Percentiles rank a stretch among this genome's conserved stretches.
phyloP scores from a whole-genome alignment of 2,888 invertebrate genomes.

The Drosophila koepferae region DNA sequence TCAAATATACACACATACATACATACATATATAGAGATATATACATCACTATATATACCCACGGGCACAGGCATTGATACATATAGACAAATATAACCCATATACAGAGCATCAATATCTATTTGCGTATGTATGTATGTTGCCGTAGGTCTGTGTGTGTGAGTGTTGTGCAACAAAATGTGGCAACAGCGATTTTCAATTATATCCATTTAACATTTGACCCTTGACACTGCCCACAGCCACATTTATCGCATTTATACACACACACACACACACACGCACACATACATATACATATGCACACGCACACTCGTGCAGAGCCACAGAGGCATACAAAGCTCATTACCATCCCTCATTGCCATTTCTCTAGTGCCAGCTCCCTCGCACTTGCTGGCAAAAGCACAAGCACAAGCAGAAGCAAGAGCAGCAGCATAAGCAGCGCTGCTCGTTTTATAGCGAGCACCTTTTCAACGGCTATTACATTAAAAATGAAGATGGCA shows the following conservation, averaged over 20 bases:
- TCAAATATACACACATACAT: neutral
- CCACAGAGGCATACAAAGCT: slow-evolving; percentile 27
- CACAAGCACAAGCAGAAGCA: neutral
- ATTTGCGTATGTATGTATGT: slow-evolving; percentile 13
- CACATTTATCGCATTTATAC: slow-evolving; percentile 41
- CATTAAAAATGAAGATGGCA: slow-evolving; percentile 52
- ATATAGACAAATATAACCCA: slow-evolving; percentile 31
- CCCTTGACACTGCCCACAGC: slow-evolving; percentile 59
- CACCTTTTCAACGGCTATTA: slow-evolving; percentile 58
- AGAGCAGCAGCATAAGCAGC: slow-evolving; percentile 16
- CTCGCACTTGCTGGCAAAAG: slow-evolving; percentile 23
- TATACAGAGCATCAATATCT: slow-evolving; percentile 23
- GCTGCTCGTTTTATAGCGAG: slow-evolving; percentile 59
- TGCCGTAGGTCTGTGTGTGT: slow-evolving; percentile 44
- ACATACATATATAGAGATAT: neutral
- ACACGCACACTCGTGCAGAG: slow-evolving; percentile 1
- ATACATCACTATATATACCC: neutral
- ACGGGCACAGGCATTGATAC: neutral
- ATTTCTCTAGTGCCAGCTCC: slow-evolving; percentile 34
- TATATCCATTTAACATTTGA: slow-evolving; percentile 67
- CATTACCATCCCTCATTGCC: slow-evolving; percentile 58
- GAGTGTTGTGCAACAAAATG: slow-evolving; percentile 73
- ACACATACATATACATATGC: neutral
- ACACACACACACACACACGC: slow-evolving; percentile 13
- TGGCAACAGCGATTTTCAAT: slow-evolving; percentile 69